Conservation (phyloP, 2,888 invertebrate genomes). For the Cephus runcator region DNA sequence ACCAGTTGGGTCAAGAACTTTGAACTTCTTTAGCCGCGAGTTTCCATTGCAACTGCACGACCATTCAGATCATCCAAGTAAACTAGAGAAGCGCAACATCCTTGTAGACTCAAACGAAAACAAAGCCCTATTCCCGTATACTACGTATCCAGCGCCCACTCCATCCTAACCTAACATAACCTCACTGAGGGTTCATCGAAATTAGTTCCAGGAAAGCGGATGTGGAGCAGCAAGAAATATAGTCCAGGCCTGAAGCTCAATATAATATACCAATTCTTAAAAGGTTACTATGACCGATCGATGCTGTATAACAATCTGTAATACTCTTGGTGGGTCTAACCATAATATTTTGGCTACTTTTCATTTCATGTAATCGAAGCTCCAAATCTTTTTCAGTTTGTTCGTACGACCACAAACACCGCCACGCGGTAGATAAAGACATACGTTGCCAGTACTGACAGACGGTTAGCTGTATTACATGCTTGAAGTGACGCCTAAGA, state of each 20-base stretch:
- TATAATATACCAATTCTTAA: neutral
- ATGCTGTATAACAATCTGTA: neutral
- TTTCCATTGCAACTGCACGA: neutral
- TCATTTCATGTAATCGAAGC: neutral
- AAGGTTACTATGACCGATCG: neutral
- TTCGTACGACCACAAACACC: conserved; percentile 27
- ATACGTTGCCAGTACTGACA: conserved; percentile 2
- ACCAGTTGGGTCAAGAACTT: conserved; percentile 1
- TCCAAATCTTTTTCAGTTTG: conserved; percentile 11
- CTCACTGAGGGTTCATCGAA: neutral
- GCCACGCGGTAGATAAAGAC: conserved; percentile 13
- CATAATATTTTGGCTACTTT: neutral
- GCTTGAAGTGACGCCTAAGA: conserved; percentile 42
- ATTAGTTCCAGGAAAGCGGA: neutral
- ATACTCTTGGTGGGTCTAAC: neutral
- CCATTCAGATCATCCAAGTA: neutral
- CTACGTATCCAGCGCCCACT: neutral
- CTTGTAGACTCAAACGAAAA: neutral
- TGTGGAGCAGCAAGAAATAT: neutral
- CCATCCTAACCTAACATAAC: neutral
- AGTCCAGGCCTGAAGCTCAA: too few species aligned
- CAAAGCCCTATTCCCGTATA: neutral
- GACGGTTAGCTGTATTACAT: conserved; percentile 42
- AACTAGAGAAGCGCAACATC: neutral
- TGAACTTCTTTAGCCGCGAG: neutral